Percentiles rank a stretch among this genome's conserved stretches.
phyloP scores from a whole-genome alignment of 2,113 vertebrate genomes.

The Proteles cristata region DNA sequence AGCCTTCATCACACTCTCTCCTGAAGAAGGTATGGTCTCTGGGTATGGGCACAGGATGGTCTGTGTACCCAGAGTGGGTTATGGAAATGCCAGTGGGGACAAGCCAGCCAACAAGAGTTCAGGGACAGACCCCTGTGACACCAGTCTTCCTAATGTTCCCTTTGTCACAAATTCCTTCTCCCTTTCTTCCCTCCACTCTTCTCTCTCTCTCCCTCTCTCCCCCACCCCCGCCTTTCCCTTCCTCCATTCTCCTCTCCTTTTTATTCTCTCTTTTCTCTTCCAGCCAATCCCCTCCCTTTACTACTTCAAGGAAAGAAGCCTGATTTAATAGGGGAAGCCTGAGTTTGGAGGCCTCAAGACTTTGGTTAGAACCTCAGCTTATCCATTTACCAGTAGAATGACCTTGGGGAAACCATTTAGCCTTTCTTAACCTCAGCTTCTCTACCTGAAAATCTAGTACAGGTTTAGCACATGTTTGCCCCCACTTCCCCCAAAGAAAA shows the following conservation, averaged over 20 bases:
- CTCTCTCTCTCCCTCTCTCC: neutral
- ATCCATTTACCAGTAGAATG: neutral
- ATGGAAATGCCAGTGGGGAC: neutral
- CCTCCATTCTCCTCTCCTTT: neutral
- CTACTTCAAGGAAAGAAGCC: neutral
- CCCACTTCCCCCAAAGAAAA: neutral
- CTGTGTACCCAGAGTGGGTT: neutral
- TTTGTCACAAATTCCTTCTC: neutral
- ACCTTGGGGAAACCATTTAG: neutral
- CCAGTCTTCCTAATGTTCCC: neutral
- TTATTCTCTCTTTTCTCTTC: neutral
- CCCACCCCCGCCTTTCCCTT: neutral
- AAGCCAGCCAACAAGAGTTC: neutral
- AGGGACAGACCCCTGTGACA: neutral
- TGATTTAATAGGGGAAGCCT: neutral
- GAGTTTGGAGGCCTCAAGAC: neutral
- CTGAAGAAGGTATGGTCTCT: constrained; percentile 77
- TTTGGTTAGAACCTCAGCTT: neutral
- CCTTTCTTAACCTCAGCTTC: neutral
- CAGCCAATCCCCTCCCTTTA: neutral
- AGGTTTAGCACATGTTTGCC: neutral
- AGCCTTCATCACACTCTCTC: constrained; percentile 73
- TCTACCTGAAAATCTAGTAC: neutral
- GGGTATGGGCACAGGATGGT: neutral
- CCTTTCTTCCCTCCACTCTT: no score